Conservation (phyloP, 2,113 vertebrate species). For the Brevimyrus niger region DNA sequence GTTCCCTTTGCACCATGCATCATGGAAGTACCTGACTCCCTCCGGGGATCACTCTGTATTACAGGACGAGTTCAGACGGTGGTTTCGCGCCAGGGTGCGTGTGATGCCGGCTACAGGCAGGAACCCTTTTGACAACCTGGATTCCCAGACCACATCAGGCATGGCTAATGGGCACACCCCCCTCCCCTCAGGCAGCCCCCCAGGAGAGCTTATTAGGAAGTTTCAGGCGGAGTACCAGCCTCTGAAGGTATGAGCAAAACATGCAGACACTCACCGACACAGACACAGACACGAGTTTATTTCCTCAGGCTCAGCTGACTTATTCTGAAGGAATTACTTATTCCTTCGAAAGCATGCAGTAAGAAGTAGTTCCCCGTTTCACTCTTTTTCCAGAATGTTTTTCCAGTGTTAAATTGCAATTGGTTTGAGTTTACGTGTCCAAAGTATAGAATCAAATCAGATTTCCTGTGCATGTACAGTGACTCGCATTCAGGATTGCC, state of each 20-base stretch:
- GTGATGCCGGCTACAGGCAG: conserved; percentile 73
- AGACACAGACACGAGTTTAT: not conserved
- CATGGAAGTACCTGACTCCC: not conserved
- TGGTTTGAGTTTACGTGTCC: not conserved
- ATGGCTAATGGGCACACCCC: conserved; percentile 59
- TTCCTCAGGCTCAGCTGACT: not conserved
- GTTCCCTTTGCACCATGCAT: not conserved
- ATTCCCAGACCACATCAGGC: conserved; percentile 61
- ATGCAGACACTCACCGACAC: not conserved
- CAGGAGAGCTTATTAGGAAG: conserved; percentile 61
- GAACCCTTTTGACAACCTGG: conserved; percentile 66
- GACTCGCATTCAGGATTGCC: not conserved
- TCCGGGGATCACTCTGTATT: not conserved
- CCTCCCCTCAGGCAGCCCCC: conserved; percentile 52
- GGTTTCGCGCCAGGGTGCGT: conserved; percentile 90
- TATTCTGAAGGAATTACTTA: not conserved
- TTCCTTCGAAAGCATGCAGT: not conserved
- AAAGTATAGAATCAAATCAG: not conserved
- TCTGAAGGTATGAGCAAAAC: conserved; percentile 38
- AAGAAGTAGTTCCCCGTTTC: not conserved
- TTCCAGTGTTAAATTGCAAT: not conserved
- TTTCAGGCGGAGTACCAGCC: conserved; percentile 60
- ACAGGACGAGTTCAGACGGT: conserved; percentile 89
- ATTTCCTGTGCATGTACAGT: not conserved
- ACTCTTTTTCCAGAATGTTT: not conserved